Conservation (phyloP, 2,113 vertebrate genomes). For the Amblyopsis rosae region DNA sequence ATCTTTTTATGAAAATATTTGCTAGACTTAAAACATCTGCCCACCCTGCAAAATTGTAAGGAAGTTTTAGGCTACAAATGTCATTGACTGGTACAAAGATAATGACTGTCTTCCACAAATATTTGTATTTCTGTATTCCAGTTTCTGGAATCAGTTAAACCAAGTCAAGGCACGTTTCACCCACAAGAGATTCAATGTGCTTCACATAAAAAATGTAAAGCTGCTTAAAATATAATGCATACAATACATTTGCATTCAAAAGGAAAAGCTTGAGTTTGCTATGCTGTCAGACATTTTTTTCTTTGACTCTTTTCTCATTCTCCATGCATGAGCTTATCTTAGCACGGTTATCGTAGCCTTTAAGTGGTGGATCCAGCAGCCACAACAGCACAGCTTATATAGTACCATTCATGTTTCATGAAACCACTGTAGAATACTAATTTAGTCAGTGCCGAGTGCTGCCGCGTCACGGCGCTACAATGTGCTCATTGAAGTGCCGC, state of each 20-base stretch:
- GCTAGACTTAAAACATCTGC: background rate
- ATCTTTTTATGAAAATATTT: slow-evolving; percentile 51
- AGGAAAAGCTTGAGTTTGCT: too few species aligned
- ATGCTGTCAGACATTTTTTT: too few species aligned
- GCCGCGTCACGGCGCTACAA: slow-evolving; percentile 21
- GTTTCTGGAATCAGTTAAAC: background rate
- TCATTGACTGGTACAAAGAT: background rate
- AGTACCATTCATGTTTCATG: background rate
- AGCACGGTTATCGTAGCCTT: slow-evolving; percentile 49
- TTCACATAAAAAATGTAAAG: too few species aligned
- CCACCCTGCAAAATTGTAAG: background rate
- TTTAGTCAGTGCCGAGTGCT: slow-evolving; percentile 29
- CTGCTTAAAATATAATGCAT: too few species aligned
- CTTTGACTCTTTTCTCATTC: too few species aligned
- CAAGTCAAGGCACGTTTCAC: too few species aligned
- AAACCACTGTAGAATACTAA: slow-evolving; percentile 42
- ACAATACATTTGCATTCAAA: too few species aligned
- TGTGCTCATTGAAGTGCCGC: slow-evolving; percentile 38
- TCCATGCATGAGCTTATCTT: too few species aligned
- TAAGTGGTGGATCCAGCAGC: slow-evolving; percentile 57
- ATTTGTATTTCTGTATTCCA: background rate
- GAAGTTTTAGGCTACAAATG: background rate
- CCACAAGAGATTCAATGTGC: too few species aligned
- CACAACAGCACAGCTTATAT: slow-evolving; percentile 51
- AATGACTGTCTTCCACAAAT: background rate